Evolutionary conservation across 2,888 invertebrate genomes (phyloP).

Genomic region (Hipparchia semele): DNA sequence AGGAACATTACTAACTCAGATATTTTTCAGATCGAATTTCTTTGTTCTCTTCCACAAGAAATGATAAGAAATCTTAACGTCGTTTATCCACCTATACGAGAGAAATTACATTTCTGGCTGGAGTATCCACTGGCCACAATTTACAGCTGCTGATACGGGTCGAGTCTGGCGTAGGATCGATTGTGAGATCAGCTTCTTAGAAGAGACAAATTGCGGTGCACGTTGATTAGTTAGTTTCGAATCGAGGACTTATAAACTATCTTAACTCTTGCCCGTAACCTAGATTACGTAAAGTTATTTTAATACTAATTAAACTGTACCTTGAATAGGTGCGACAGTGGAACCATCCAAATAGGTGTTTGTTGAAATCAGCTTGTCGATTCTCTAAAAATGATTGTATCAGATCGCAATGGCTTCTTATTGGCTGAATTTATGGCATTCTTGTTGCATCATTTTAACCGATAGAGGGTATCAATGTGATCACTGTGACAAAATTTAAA

Average conservation of each 20-base stretch:
- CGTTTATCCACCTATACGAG: constrained; percentile 23
- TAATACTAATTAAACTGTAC: neutral
- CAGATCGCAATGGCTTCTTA: no score
- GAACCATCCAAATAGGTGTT: neutral
- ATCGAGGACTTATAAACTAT: constrained; percentile 8
- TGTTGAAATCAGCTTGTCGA: neutral
- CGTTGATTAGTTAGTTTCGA: constrained; percentile 24
- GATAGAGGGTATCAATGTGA: no score
- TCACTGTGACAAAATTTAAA: no score
- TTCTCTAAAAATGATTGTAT: no score
- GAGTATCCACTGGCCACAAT: constrained; percentile 32
- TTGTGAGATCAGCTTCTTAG: constrained; percentile 32
- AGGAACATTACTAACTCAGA: neutral
- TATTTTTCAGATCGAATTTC: constrained; percentile 17
- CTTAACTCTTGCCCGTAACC: neutral
- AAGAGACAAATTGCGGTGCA: constrained; percentile 31
- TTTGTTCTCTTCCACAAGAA: constrained; percentile 38
- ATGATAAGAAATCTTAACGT: constrained; percentile 24
- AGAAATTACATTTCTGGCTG: constrained; percentile 25
- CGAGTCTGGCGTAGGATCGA: constrained; percentile 30
- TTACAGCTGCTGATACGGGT: constrained; percentile 31
- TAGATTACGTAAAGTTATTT: constrained; percentile 3
- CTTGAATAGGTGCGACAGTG: neutral
- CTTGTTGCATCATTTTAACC: no score
- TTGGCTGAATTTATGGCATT: no score